Conservation (phyloP, 2,797 vertebrate genomes). For the Sebastes umbrosus region DNA sequence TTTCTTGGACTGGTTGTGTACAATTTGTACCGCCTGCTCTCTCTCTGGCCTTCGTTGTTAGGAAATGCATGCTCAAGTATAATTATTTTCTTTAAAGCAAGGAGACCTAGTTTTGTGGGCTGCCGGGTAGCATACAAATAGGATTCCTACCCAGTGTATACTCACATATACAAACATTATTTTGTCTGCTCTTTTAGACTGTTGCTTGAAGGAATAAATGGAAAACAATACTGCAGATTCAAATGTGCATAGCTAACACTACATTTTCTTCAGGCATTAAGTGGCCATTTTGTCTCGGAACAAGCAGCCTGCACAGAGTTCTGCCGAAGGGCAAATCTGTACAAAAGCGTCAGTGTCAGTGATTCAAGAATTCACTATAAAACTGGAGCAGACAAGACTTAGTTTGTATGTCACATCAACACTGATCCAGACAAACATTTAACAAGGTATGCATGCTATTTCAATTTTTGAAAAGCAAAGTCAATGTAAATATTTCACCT, state of each 20-base stretch:
- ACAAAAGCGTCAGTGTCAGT: slow-evolving; percentile 47
- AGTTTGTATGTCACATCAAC: neutral
- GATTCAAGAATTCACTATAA: slow-evolving; percentile 3
- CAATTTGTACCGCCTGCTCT: neutral
- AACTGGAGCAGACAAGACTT: slow-evolving; percentile 2
- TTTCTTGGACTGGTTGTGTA: neutral
- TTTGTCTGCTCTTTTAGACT: neutral
- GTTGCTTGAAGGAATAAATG: neutral
- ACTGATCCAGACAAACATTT: neutral
- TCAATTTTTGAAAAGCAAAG: neutral
- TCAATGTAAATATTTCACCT: neutral
- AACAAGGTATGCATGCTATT: neutral
- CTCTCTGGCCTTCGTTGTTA: neutral
- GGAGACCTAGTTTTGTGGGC: neutral
- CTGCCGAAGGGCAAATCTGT: slow-evolving; percentile 13
- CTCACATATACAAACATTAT: neutral
- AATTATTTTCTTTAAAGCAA: neutral
- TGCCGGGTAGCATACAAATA: neutral
- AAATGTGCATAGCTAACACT: neutral
- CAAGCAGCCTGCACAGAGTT: neutral
- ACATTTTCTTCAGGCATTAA: neutral
- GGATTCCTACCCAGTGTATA: neutral
- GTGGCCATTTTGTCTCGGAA: slow-evolving; percentile 12
- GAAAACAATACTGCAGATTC: neutral
- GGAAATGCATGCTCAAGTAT: neutral